A percentile compares a stretch with the other conserved stretches of the same genome.
These are phyloP conservation scores for Rhinella marina DNA, from an alignment of 2,797 vertebrate species.

Conservation along the genomic window DNA sequence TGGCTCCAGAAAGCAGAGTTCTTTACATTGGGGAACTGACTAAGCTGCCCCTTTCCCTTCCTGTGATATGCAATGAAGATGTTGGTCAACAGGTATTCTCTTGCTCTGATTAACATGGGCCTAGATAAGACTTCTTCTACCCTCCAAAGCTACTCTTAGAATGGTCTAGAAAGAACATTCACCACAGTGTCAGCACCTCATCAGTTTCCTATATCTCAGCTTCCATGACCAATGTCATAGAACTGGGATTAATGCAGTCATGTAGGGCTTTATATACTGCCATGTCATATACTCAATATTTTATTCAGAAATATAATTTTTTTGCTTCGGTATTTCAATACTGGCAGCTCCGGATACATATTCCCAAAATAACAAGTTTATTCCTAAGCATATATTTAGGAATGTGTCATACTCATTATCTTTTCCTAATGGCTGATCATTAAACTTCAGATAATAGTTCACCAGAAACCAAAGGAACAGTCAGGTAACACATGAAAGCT, in stretches of 20 bases:
- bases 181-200: too few species aligned
- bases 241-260: background rate
- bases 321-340: background rate
- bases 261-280: background rate
- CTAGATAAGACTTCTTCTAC: background rate
- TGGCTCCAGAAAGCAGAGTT: background rate
- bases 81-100: too few species aligned
- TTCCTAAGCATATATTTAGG: constrained; percentile 38
- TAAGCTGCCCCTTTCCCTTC: background rate
- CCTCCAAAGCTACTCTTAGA: background rate
- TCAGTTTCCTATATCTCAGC: background rate
- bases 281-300: background rate
- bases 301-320: constrained; percentile 11
- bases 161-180: background rate
- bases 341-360: background rate
- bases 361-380: constrained; percentile 10
- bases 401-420: constrained; percentile 42
- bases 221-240: background rate
- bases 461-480: background rate
- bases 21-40: background rate
- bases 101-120: too few species aligned
- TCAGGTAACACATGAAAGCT: constrained; percentile 14
- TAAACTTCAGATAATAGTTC: constrained; percentile 35
- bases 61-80: too few species aligned
- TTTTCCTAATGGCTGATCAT: constrained; percentile 42